Evolutionary conservation across 2,888 invertebrate species (phyloP).

Genomic region (Drosophila affinis): DNA sequence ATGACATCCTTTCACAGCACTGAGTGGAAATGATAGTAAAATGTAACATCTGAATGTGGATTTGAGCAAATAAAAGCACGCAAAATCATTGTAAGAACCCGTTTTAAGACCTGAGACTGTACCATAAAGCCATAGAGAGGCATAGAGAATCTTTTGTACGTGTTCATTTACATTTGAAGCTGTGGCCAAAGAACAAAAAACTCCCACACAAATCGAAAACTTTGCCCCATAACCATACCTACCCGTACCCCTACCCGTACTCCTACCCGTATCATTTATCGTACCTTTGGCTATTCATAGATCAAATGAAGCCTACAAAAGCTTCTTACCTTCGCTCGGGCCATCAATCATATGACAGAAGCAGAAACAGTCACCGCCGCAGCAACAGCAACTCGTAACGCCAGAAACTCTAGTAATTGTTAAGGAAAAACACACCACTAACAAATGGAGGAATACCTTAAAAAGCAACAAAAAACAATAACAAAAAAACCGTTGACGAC

Average conservation of each 20-base stretch:
- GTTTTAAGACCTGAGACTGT: background rate
- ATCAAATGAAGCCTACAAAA: constrained; percentile 45
- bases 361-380: constrained; percentile 11
- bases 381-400: background rate
- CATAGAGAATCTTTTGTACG: background rate
- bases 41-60: too few relatives aligned
- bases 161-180: background rate
- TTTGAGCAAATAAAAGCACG: too few relatives aligned
- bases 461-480: constrained; percentile 15
- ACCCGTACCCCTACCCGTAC: background rate
- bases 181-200: background rate
- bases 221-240: background rate
- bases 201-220: constrained; percentile 17
- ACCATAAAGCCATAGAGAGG: background rate
- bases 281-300: constrained; percentile 16
- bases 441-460: constrained; percentile 15
- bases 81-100: background rate
- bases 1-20: background rate
- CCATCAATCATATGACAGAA: constrained; percentile 63
- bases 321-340: constrained; percentile 6
- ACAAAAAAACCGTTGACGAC: constrained; percentile 10
- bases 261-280: too few relatives aligned
- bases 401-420: constrained; percentile 35
- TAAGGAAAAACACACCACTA: constrained; percentile 19
- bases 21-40: too few relatives aligned